phyloP scores from a whole-genome alignment of 2,888 invertebrate species.

The Pachymerium ferrugineum region DNA sequence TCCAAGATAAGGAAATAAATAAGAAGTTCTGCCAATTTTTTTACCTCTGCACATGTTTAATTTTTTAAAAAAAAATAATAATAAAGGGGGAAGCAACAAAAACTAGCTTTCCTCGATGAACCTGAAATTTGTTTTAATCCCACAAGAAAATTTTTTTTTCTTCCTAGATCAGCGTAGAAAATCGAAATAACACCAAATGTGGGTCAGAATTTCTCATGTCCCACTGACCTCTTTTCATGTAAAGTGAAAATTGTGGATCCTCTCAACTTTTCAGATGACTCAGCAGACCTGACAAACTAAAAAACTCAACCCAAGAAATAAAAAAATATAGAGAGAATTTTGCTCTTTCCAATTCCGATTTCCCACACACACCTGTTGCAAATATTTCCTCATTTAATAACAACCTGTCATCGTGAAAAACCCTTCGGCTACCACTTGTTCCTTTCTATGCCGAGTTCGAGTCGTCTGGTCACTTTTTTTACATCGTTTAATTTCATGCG shows the following conservation, averaged over 20 bases:
- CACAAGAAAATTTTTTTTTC: background rate
- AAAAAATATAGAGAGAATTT: background rate
- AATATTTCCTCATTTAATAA: background rate
- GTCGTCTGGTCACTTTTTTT: background rate
- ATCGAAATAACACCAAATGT: background rate
- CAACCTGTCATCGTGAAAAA: background rate
- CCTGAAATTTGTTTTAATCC: too few relatives aligned
- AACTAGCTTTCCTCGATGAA: too few relatives aligned
- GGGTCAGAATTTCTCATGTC: background rate
- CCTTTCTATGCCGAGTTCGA: background rate
- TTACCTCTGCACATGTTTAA: too few relatives aligned
- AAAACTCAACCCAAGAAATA: background rate
- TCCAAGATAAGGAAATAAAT: background rate
- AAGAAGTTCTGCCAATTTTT: too few relatives aligned
- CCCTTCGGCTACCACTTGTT: constrained; percentile 2
- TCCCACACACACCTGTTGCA: background rate
- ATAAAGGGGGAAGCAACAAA: too few relatives aligned
- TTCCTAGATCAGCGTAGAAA: background rate
- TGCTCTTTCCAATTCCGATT: background rate
- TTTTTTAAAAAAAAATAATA: too few relatives aligned
- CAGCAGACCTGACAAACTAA: background rate
- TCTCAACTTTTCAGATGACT: background rate
- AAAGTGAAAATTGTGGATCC: background rate
- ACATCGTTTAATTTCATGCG: background rate
- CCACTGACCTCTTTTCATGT: background rate